Evolutionary conservation across 2,888 invertebrate genomes (phyloP), one percentile per base, ranked within the genome.

Genomic region (Miltochrista miniata): DNA sequence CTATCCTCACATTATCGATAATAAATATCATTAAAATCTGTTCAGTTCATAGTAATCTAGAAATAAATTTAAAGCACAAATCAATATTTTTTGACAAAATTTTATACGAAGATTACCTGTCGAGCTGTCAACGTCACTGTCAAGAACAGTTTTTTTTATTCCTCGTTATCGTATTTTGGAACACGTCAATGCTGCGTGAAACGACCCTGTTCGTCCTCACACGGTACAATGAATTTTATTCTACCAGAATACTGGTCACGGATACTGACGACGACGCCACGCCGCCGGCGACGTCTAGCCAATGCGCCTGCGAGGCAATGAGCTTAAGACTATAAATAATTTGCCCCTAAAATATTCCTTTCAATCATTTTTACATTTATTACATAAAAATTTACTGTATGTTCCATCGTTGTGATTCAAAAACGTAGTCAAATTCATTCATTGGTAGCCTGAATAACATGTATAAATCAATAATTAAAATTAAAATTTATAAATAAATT

Each of bases 111-210:
- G 76, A 74, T 84, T 86, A 87, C 83, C 86, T 87, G 87, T 86
- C 87, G 87, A 87, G 83, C 86, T 87, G 87, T 86, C 87, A 88
- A 84, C 65, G 78, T 79, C 77, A 75, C 76, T 68, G 73, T 72
- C 74, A 77, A 68, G 38, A 45, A 11, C 7, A 52, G 64, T 61
- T 67, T 72, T 76, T 74, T 70, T 69, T 53, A 57, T 63, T 62
- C 61, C 49, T 52, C 54, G 59, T 59, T 59, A 48, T 55, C 54
- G 53, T 54, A 45, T n/a, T n/a, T n/a, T n/a, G n/a, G n/a, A 59
- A 56, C 41, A 51, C 65, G 58, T 56, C 48, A 58, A 54, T 58
- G 52, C 56, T 71, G 48, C 56, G 57, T 64, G 52, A 61, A 70
- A 80, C 79, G 74, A 74, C 31, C 8, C 31, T 3, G 11, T 24